Evolutionary conservation across 2,113 vertebrate species (phyloP), one percentile per base, ranked within the genome.

Genomic region (Carettochelys insculpta): DNA sequence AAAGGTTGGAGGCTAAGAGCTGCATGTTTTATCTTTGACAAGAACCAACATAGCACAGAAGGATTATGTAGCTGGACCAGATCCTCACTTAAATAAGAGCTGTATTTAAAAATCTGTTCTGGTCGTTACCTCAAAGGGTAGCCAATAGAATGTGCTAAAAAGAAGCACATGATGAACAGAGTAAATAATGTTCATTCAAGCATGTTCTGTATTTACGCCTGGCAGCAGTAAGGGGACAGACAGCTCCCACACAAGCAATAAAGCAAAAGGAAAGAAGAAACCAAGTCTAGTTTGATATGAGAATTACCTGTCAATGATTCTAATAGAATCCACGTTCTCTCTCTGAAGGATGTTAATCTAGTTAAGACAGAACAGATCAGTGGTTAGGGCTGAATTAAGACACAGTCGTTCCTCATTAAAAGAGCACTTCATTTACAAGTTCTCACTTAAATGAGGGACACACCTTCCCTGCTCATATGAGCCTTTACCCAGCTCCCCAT

Each of bases 281-380:
- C 38, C 77, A 29, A 0, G 27, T 31, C 1, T 52, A 11, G 82
- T 58, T 73, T 27, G 89, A 71, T 45, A 34, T 25, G 11, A 8
- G 56, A 75, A 47, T 75, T 38, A 43, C 71, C 45, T 43, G 27
- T 17, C 53, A 86, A 73, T 81, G 85, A 77, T 51, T 41, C 53
- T 48, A 1, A 1, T 31, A 27, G 3, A 3, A 45, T 50, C 51
- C 41, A 1, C 31, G 25, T 48, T 2, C 11, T 53, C 34, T 68
- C 90, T 87, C 87, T 54, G 19, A 58, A 94, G 90, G 65, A 11
- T 45, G 22, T 51, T 87, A 17, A 88, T 93, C 86, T 83, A 77
- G 84, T 91, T 91, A 92, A 51, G n/a, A 8, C 19, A 50, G 52
- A 80, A 88, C 85, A 77, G 86, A 88, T 75, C 80, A 65, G 81